phyloP scores from a whole-genome alignment of 2,888 invertebrate species.

The Epistrophe grossulariae region DNA sequence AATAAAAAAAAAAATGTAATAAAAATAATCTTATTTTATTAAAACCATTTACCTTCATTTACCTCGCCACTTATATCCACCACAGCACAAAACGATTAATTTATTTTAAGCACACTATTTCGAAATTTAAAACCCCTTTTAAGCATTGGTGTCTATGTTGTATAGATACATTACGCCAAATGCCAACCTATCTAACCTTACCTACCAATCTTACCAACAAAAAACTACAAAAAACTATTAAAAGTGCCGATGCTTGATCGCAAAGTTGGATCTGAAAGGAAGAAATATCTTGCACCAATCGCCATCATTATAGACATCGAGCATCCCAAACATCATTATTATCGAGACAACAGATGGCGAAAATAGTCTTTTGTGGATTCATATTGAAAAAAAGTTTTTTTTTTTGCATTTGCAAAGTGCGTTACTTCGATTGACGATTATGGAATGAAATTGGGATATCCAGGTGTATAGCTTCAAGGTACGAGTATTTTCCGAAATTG shows the following conservation, averaged over 20 bases:
- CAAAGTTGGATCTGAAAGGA: slow-evolving; percentile 23
- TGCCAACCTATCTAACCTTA: slow-evolving; percentile 23
- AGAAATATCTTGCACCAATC: slow-evolving; percentile 49
- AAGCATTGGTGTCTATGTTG: slow-evolving; percentile 11
- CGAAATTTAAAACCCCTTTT: slow-evolving; percentile 55
- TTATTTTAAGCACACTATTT: slow-evolving; percentile 42
- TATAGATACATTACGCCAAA: slow-evolving; percentile 19
- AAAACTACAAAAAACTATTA: background rate
- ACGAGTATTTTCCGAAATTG: slow-evolving; percentile 34
- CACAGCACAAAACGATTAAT: slow-evolving; percentile 35
- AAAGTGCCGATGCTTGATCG: slow-evolving; percentile 21
- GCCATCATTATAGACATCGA: slow-evolving; percentile 54
- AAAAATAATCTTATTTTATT: background rate
- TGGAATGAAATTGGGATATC: slow-evolving; percentile 8
- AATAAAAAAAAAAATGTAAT: background rate
- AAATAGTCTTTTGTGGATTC: background rate
- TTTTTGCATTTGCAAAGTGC: slow-evolving; percentile 56
- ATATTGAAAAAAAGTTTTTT: background rate
- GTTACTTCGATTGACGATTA: slow-evolving; percentile 16
- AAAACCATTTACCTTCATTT: slow-evolving; percentile 23
- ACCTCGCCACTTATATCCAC: slow-evolving; percentile 14
- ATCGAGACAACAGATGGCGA: slow-evolving; percentile 56
- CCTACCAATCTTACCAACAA: slow-evolving; percentile 20
- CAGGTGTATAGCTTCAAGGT: slow-evolving; percentile 61
- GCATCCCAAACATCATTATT: slow-evolving; percentile 48